Evolutionary conservation across 2,113 vertebrate genomes (phyloP).

Genomic region (Maccullochella peelii): DNA sequence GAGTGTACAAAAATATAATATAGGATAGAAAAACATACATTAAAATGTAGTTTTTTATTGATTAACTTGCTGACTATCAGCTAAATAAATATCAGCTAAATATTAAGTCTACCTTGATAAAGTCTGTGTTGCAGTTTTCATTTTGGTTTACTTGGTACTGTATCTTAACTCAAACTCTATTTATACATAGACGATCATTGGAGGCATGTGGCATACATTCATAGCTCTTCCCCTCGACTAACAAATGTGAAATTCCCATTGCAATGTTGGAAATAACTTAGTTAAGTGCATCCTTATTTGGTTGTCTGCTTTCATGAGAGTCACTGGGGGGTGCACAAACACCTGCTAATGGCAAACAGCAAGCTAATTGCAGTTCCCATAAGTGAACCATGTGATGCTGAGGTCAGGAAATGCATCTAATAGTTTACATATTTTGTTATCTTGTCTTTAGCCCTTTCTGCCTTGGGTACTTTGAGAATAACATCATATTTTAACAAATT

Average conservation of each 20-base stretch:
- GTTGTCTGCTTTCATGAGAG: conserved; percentile 44
- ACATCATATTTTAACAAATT: background rate
- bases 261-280: conserved; percentile 56
- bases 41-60: background rate
- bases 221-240: conserved; percentile 12
- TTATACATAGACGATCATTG: background rate
- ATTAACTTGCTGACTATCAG: background rate
- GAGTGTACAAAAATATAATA: background rate
- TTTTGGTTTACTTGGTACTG: background rate
- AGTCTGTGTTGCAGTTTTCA: background rate
- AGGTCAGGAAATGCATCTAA: conserved; percentile 39
- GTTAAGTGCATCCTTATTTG: conserved; percentile 67
- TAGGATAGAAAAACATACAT: background rate
- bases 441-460: background rate
- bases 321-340: conserved; percentile 58
- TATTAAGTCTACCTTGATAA: background rate
- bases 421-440: conserved; percentile 15
- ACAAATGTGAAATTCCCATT: conserved; percentile 52
- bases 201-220: background rate
- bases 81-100: background rate
- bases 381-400: conserved; percentile 42
- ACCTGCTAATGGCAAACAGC: conserved; percentile 68
- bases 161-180: background rate
- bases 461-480: background rate
- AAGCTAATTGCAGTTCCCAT: conserved; percentile 54